phyloP scores from a whole-genome alignment of 2,797 vertebrate species.

The Poeciliopsis paucimaculata region DNA sequence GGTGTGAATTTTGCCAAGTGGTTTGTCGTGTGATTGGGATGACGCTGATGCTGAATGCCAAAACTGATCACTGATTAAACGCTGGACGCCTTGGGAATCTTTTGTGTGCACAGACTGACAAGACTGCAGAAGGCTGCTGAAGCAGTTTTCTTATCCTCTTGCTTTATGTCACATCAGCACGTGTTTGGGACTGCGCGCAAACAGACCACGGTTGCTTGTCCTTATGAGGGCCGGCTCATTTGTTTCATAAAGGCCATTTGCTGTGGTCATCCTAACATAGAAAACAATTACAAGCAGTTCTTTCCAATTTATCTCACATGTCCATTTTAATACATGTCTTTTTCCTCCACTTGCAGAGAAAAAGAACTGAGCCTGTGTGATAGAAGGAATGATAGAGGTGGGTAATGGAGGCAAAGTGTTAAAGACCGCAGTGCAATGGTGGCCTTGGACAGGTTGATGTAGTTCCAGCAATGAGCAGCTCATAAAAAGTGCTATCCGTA shows the following conservation, averaged over 20 bases:
- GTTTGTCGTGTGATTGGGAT: constrained; percentile 34
- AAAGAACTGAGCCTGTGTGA: constrained; percentile 41
- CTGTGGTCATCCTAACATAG: constrained; percentile 58
- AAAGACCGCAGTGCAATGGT: constrained; percentile 70
- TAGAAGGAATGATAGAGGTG: constrained; percentile 65
- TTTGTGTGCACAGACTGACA: constrained; percentile 28
- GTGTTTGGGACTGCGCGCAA: constrained; percentile 11
- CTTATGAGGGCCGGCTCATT: constrained; percentile 48
- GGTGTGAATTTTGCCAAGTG: constrained; percentile 63
- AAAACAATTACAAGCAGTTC: constrained; percentile 66
- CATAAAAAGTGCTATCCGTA: constrained; percentile 85
- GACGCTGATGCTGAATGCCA: constrained; percentile 77
- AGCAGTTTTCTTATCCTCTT: constrained; percentile 38
- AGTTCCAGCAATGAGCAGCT: constrained; percentile 85
- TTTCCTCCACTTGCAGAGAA: constrained; percentile 36
- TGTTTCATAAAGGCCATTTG: constrained; percentile 57
- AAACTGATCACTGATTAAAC: constrained; percentile 67
- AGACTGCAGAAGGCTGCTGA: constrained; percentile 33
- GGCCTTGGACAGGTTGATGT: constrained; percentile 85
- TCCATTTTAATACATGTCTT: constrained; percentile 60
- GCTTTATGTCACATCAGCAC: constrained; percentile 35
- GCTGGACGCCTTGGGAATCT: constrained; percentile 26
- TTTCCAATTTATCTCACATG: constrained; percentile 63
- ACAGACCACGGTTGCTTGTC: constrained; percentile 14
- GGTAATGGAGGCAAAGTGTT: constrained; percentile 71